phyloP scores from a whole-genome alignment of 2,797 vertebrate species.

The Platalea minor region DNA sequence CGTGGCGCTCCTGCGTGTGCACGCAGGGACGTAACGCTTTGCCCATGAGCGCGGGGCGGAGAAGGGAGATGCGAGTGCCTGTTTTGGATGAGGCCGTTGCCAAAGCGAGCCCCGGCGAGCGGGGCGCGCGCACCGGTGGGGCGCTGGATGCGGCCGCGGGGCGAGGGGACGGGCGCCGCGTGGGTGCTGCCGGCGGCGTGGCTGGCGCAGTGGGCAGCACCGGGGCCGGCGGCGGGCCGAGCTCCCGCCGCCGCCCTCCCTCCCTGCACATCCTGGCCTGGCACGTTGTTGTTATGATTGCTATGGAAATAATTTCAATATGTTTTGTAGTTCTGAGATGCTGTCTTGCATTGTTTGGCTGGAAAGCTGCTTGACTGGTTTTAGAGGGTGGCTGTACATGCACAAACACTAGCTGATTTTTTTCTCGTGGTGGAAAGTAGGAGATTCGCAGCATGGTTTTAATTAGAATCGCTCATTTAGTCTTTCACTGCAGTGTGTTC shows the following conservation, averaged over 20 bases:
- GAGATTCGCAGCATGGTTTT: conserved; percentile 57
- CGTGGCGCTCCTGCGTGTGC: accelerated
- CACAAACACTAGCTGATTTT: neutral
- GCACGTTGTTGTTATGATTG: neutral
- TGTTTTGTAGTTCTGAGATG: neutral
- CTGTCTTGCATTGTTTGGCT: neutral
- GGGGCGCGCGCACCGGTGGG: accelerated
- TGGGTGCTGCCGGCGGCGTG: accelerated
- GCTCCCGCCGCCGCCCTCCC: neutral
- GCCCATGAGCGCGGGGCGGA: accelerated
- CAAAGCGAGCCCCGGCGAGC: accelerated
- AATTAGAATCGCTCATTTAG: conserved; percentile 56
- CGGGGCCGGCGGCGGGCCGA: accelerated
- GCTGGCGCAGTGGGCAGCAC: neutral
- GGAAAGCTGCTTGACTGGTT: conserved; percentile 43
- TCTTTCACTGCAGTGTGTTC: conserved; percentile 39
- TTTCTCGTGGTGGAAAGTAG: neutral
- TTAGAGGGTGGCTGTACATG: neutral
- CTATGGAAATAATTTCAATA: conserved; percentile 7
- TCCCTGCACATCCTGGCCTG: neutral
- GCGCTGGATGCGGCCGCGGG: accelerated
- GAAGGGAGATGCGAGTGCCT: neutral
- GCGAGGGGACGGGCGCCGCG: accelerated
- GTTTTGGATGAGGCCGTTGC: neutral
- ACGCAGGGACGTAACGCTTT: accelerated